Percentiles rank a stretch among this genome's conserved stretches.
Evolutionary conservation across 23 tunicate genomes (phyloP).

Genomic region (Trididemnum clinides): DNA sequence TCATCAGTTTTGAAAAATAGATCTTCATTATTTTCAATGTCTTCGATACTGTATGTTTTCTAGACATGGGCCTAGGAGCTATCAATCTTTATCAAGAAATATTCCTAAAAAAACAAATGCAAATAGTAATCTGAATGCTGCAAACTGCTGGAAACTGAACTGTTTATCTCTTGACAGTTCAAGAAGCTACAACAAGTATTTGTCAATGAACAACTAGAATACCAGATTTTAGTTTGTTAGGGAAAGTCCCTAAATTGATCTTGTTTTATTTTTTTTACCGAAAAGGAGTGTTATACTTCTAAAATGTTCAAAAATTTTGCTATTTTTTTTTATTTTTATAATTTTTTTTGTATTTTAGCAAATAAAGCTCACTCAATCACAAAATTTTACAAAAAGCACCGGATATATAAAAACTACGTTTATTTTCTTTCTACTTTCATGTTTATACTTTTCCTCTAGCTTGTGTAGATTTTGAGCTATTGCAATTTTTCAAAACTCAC

Average conservation of each 20-base stretch:
- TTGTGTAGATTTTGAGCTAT: slow-evolving; percentile 27
- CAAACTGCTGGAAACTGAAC: slow-evolving; percentile 16
- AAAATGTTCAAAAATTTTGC: slow-evolving; percentile 16
- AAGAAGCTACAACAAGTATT: slow-evolving; percentile 24
- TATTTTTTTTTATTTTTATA: not conserved
- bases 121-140: slow-evolving; percentile 27
- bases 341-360: slow-evolving; percentile 14
- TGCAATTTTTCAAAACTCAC: slow-evolving; percentile 11
- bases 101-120: slow-evolving; percentile 29
- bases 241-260: slow-evolving; percentile 33
- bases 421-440: slow-evolving; percentile 17
- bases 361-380: slow-evolving; percentile 23
- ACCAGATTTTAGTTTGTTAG: not conserved
- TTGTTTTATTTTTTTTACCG: slow-evolving; percentile 16
- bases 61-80: not conserved
- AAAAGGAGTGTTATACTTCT: slow-evolving; percentile 17
- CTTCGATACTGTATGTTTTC: slow-evolving; percentile 17
- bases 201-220: slow-evolving; percentile 22
- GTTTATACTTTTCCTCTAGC: slow-evolving; percentile 20
- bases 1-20: slow-evolving; percentile 31
- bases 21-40: slow-evolving; percentile 28
- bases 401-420: slow-evolving; percentile 13
- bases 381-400: slow-evolving; percentile 21
- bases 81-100: slow-evolving; percentile 17
- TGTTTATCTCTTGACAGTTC: not conserved